These are phyloP conservation scores for Nebria salina DNA, from an alignment of 2,888 invertebrate genomes.

Conservation along the genomic window DNA sequence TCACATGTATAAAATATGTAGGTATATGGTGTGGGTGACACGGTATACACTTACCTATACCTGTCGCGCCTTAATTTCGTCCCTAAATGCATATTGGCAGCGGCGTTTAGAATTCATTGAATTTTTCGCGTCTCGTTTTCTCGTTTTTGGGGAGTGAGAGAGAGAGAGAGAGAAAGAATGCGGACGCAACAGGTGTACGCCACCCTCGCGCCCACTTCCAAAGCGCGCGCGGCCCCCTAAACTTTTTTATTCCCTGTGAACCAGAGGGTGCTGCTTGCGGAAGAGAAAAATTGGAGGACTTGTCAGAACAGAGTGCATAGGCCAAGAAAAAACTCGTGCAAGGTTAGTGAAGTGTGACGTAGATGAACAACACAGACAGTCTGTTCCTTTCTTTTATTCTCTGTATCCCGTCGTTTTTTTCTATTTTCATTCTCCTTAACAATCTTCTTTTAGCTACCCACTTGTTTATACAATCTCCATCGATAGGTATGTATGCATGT, in stretches of 20 bases:
- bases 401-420: not conserved
- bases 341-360: conserved; percentile 39
- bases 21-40: too few species aligned
- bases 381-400: conserved; percentile 12
- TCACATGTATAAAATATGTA: not conserved
- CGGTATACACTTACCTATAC: too few species aligned
- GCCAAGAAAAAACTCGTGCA: conserved; percentile 55
- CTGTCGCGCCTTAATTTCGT: conserved; percentile 31
- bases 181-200: conserved; percentile 43
- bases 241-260: conserved; percentile 53
- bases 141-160: conserved; percentile 51
- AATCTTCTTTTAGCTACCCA: not conserved
- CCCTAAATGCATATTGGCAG: conserved; percentile 51
- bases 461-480: not conserved
- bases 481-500: not conserved
- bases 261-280: conserved; percentile 49
- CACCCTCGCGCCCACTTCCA: conserved; percentile 47
- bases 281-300: conserved; percentile 61
- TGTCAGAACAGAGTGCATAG: conserved; percentile 59
- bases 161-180: not conserved
- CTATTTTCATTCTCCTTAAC: not conserved
- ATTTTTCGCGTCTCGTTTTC: conserved; percentile 57
- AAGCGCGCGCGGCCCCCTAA: conserved; percentile 48
- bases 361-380: conserved; percentile 24
- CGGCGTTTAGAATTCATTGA: conserved; percentile 59